A percentile compares a stretch with the other conserved stretches of the same genome.
Conservation (phyloP, 2,113 vertebrate species). For the Numida meleagris region DNA sequence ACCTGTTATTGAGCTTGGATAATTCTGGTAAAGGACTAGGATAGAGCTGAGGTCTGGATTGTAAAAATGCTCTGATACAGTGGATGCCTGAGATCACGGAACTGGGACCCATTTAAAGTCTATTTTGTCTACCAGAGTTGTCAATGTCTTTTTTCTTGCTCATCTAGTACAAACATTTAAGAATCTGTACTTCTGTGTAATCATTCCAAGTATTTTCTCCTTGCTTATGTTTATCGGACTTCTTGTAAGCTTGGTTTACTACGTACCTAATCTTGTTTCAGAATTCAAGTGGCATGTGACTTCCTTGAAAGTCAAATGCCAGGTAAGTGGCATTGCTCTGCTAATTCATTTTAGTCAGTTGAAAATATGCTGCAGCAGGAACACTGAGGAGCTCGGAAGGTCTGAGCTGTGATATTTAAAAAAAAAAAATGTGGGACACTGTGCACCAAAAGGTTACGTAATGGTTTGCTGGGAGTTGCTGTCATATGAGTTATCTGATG, state of each 20-base stretch:
- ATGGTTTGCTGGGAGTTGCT: neutral
- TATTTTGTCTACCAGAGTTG: neutral
- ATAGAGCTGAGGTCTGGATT: neutral
- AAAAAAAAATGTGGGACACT: neutral
- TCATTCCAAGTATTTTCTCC: neutral
- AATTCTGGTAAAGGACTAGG: neutral
- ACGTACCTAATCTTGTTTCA: neutral
- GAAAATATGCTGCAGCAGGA: neutral
- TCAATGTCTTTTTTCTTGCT: neutral
- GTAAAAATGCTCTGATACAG: neutral
- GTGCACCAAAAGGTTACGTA: neutral
- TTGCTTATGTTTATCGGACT: neutral
- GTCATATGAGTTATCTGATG: neutral
- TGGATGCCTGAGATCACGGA: neutral
- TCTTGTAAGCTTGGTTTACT: neutral
- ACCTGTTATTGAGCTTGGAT: neutral
- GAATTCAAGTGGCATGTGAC: neutral
- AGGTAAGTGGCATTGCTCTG: neutral
- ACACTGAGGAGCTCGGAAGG: neutral
- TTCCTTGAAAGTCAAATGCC: neutral
- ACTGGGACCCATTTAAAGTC: neutral
- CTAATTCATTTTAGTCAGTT: neutral
- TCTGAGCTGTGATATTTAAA: neutral
- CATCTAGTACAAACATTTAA: neutral
- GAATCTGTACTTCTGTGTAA: neutral